Evolutionary conservation across 2,113 vertebrate species (phyloP).

Genomic region (Maccullochella peelii): DNA sequence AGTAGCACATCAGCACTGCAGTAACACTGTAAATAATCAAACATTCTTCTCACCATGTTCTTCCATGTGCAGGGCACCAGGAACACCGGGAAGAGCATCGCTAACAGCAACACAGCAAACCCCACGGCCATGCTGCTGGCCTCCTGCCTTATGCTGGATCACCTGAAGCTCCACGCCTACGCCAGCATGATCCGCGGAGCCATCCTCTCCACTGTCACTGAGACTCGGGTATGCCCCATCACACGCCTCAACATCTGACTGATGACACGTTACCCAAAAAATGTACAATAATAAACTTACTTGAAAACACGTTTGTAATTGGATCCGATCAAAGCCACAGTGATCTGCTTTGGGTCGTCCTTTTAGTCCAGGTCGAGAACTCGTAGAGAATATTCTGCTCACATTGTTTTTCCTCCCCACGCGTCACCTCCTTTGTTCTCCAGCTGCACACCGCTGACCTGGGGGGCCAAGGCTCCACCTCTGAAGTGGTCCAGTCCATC

Average conservation of each 20-base stretch:
- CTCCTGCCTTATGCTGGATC: slow-evolving; percentile 89
- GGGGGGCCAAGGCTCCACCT: slow-evolving; percentile 87
- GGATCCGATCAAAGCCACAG: not conserved
- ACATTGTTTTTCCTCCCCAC: not conserved
- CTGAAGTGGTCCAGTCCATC: slow-evolving; percentile 85
- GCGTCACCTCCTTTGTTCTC: not conserved
- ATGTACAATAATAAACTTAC: not conserved
- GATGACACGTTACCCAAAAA: not conserved
- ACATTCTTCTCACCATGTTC: not conserved
- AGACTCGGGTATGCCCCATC: slow-evolving; percentile 75
- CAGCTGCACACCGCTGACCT: slow-evolving; percentile 89
- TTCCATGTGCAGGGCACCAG: slow-evolving; percentile 83
- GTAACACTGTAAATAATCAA: not conserved
- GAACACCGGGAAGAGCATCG: slow-evolving; percentile 90
- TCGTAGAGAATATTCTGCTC: not conserved
- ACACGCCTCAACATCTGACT: not conserved
- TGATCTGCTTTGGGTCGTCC: too few species aligned
- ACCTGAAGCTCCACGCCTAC: slow-evolving; percentile 84
- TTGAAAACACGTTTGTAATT: not conserved
- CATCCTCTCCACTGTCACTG: slow-evolving; percentile 84
- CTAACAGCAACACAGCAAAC: slow-evolving; percentile 87
- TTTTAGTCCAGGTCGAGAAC: too few species aligned
- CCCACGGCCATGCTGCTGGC: slow-evolving; percentile 88
- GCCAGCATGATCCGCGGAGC: slow-evolving; percentile 87
- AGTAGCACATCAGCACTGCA: not conserved